These are phyloP conservation scores for Romanogobio albipinnatus DNA, from an alignment of 2,113 vertebrate genomes.

Conservation along the genomic window DNA sequence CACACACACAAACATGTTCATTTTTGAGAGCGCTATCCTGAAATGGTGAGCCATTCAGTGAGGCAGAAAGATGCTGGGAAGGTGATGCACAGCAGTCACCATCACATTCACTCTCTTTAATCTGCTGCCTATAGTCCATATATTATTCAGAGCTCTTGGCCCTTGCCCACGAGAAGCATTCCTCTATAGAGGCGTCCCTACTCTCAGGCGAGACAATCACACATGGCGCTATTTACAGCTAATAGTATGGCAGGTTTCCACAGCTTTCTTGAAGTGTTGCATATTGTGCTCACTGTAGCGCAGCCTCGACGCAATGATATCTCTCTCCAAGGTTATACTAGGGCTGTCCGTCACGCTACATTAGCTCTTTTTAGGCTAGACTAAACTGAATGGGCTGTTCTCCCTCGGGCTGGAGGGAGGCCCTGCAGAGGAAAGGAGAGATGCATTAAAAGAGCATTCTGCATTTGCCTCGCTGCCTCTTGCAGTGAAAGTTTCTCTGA, in stretches of 20 bases:
- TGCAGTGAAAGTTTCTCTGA: slow-evolving; percentile 18
- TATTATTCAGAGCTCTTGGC: slow-evolving; percentile 27
- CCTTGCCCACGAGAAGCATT: background rate
- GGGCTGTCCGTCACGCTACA: slow-evolving; percentile 44
- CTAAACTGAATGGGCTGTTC: slow-evolving; percentile 42
- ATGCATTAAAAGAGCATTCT: slow-evolving; percentile 44
- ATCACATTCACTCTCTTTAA: slow-evolving; percentile 18
- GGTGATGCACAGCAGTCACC: slow-evolving; percentile 16
- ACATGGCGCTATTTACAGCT: slow-evolving; percentile 9
- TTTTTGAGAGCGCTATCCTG: slow-evolving; percentile 19
- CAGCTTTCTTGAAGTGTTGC: slow-evolving; percentile 30
- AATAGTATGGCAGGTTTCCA: slow-evolving; percentile 14
- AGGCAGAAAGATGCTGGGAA: slow-evolving; percentile 20
- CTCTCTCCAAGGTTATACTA: slow-evolving; percentile 35
- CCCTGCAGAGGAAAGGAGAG: slow-evolving; percentile 41
- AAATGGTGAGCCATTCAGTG: background rate
- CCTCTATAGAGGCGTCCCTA: background rate
- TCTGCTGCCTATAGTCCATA: slow-evolving; percentile 35
- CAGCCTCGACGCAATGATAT: slow-evolving; percentile 30
- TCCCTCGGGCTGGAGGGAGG: slow-evolving; percentile 32
- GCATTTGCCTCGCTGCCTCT: slow-evolving; percentile 9
- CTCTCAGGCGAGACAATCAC: background rate
- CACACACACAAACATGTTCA: background rate
- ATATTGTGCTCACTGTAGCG: slow-evolving; percentile 3
- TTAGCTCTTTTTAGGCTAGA: slow-evolving; percentile 45